Conservation (phyloP, 2,888 invertebrate genomes). For the Ganaspis brasiliensis region DNA sequence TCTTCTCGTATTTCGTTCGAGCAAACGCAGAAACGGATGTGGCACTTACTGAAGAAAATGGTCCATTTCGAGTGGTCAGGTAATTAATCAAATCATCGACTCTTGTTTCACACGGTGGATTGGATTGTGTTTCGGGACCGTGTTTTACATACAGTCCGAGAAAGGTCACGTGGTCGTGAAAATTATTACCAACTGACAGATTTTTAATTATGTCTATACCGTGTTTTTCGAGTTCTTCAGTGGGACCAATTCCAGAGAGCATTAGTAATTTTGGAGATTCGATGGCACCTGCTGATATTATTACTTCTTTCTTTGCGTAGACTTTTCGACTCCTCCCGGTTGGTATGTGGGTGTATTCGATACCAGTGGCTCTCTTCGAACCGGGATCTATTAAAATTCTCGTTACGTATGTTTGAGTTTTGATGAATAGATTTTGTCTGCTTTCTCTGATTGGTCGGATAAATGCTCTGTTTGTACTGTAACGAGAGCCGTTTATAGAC, state of each 20-base stretch:
- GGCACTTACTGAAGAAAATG: conserved; percentile 77
- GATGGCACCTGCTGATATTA: background rate
- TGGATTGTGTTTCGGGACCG: background rate
- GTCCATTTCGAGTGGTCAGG: conserved; percentile 81
- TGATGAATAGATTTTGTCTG: background rate
- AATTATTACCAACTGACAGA: conserved; percentile 5
- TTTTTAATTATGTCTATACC: background rate
- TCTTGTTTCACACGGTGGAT: conserved; percentile 81
- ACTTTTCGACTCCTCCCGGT: background rate
- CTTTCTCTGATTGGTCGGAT: conserved; percentile 20
- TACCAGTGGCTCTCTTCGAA: conserved; percentile 14
- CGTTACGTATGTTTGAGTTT: conserved; percentile 1
- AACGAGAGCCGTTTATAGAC: background rate
- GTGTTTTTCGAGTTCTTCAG: conserved; percentile 20
- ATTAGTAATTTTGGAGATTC: conserved; percentile 22
- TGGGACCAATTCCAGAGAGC: conserved; percentile 25
- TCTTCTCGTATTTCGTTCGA: background rate
- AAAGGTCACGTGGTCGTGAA: conserved; percentile 18
- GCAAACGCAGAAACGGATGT: conserved; percentile 14
- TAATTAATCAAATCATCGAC: conserved; percentile 80
- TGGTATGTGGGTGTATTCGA: conserved; percentile 5
- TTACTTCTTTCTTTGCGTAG: conserved; percentile 22
- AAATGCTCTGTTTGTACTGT: conserved; percentile 12
- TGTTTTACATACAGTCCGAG: background rate
- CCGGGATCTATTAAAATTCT: conserved; percentile 9